Percentiles rank a stretch among this genome's conserved stretches.
phyloP scores from a whole-genome alignment of 2,113 vertebrate species.

The Cavia porcellus region DNA sequence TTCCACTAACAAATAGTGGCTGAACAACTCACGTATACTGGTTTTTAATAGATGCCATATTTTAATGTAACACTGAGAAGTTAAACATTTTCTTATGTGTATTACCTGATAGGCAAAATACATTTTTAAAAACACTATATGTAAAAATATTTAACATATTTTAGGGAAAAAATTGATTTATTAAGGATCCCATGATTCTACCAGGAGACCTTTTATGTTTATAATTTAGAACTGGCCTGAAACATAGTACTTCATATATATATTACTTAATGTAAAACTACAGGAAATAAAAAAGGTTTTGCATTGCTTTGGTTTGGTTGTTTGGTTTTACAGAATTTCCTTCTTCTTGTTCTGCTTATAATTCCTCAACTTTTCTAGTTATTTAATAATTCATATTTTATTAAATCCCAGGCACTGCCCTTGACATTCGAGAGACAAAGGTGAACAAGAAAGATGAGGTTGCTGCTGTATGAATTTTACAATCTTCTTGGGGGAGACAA shows the following conservation, averaged over 20 bases:
- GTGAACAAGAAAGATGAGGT: neutral
- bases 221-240: slow-evolving; percentile 38
- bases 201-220: slow-evolving; percentile 37
- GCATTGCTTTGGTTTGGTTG: neutral
- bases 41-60: slow-evolving; percentile 35
- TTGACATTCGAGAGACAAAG: neutral
- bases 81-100: neutral
- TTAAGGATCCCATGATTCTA: slow-evolving; percentile 1
- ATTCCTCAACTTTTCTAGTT: neutral
- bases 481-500: neutral
- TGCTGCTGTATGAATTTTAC: neutral
- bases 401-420: neutral
- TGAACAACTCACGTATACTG: slow-evolving; percentile 27
- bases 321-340: neutral
- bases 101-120: slow-evolving; percentile 10
- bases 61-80: neutral
- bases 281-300: neutral
- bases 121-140: slow-evolving; percentile 10
- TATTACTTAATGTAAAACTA: neutral
- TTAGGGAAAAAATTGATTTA: slow-evolving; percentile 52
- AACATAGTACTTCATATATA: neutral
- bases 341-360: neutral
- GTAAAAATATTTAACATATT: slow-evolving; percentile 13
- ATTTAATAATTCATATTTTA: neutral
- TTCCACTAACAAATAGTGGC: slow-evolving; percentile 52